These are phyloP conservation scores for Ciconia boyciana DNA, from an alignment of 2,113 vertebrate species.

Conservation along the genomic window DNA sequence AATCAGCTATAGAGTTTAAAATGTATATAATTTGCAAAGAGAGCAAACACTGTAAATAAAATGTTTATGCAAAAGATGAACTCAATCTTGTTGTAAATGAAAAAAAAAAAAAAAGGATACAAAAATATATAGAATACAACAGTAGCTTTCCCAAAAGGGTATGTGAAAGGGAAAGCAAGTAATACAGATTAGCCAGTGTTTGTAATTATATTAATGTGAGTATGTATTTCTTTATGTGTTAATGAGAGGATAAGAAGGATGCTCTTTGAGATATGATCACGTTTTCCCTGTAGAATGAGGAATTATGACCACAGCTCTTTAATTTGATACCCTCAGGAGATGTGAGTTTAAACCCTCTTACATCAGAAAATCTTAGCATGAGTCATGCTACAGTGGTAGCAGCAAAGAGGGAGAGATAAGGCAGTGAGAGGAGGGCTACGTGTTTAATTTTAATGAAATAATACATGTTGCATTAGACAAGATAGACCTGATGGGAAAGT, in stretches of 20 bases:
- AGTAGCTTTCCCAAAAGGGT: neutral
- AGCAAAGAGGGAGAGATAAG: neutral
- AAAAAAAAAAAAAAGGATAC: constrained; percentile 21
- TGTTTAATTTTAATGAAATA: neutral
- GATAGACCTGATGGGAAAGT: neutral
- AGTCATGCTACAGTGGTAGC: neutral
- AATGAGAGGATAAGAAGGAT: constrained; percentile 15
- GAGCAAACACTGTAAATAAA: neutral
- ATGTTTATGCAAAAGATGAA: constrained; percentile 7
- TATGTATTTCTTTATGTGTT: neutral
- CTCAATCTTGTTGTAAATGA: neutral
- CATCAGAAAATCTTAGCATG: neutral
- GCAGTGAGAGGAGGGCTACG: neutral
- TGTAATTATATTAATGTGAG: neutral
- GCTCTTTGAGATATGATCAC: neutral
- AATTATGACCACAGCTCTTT: neutral
- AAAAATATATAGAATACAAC: constrained; percentile 4
- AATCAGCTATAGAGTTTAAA: neutral
- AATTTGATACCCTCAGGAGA: neutral
- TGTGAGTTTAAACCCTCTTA: neutral
- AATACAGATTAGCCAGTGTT: neutral
- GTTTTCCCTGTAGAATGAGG: neutral
- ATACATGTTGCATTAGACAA: neutral
- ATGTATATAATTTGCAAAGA: neutral
- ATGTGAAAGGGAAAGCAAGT: neutral